phyloP scores from a whole-genome alignment of 2,113 vertebrate species.

The Alces alces region DNA sequence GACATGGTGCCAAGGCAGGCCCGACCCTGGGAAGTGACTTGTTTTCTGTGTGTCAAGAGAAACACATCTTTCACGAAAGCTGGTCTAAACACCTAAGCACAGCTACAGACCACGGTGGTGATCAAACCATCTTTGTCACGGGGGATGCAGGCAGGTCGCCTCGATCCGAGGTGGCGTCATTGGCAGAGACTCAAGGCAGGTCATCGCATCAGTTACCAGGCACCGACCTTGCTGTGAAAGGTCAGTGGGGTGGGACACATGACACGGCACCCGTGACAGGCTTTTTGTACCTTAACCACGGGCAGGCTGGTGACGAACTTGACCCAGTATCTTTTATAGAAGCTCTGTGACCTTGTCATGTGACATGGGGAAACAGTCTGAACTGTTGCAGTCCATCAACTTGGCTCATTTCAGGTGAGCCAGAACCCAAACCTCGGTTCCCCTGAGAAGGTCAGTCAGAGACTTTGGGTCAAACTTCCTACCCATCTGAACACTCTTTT shows the following conservation, averaged over 20 bases:
- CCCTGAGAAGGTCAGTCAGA: not conserved
- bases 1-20: not conserved
- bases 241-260: accelerated
- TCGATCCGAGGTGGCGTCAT: not conserved
- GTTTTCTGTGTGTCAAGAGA: not conserved
- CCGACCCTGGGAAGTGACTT: not conserved
- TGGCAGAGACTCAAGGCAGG: not conserved
- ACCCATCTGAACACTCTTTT: not conserved
- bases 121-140: not conserved
- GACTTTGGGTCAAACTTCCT: not conserved
- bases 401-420: not conserved
- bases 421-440: not conserved
- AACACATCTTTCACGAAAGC: not conserved
- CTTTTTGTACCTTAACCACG: not conserved
- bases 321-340: not conserved
- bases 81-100: not conserved
- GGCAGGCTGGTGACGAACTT: not conserved
- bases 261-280: accelerated
- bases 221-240: not conserved
- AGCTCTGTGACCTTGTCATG: not conserved
- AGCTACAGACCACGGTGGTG: not conserved
- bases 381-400: not conserved
- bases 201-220: not conserved
- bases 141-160: not conserved
- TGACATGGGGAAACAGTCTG: not conserved